phyloP scores from a whole-genome alignment of 2,113 vertebrate species.

The Alligator mississippiensis region DNA sequence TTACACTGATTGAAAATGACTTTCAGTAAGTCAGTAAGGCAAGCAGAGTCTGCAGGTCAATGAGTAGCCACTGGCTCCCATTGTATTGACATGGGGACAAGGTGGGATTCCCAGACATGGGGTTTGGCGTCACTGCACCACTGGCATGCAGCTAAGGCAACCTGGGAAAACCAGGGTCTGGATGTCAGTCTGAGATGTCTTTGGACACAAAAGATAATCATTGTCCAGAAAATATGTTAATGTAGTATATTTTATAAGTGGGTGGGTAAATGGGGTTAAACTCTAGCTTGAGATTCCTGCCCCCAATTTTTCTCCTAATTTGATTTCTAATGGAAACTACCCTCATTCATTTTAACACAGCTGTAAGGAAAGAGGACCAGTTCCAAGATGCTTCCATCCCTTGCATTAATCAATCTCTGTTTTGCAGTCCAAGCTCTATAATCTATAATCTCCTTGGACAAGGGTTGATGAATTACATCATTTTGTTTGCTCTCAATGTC shows the following conservation, averaged over 20 bases:
- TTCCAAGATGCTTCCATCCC: background rate
- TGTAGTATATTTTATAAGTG: background rate
- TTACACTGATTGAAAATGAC: background rate
- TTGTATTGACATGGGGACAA: background rate
- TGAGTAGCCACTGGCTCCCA: background rate
- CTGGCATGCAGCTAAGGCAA: accelerated
- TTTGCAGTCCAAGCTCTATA: background rate
- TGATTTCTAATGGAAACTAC: accelerated
- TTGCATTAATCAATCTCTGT: background rate
- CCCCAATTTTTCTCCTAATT: background rate
- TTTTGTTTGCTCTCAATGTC: background rate
- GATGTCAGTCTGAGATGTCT: background rate
- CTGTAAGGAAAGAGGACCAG: background rate
- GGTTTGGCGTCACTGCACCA: background rate
- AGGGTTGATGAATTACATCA: background rate
- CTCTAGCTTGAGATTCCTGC: background rate
- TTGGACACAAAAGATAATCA: background rate
- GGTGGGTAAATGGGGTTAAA: background rate
- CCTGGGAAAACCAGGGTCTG: background rate
- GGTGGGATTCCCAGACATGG: background rate
- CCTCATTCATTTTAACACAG: background rate
- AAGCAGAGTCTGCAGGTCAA: background rate
- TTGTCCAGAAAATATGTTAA: background rate
- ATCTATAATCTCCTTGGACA: background rate
- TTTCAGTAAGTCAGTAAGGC: background rate